phyloP scores from a whole-genome alignment of 2,888 invertebrate genomes.

The Gymnocheta viridis region DNA sequence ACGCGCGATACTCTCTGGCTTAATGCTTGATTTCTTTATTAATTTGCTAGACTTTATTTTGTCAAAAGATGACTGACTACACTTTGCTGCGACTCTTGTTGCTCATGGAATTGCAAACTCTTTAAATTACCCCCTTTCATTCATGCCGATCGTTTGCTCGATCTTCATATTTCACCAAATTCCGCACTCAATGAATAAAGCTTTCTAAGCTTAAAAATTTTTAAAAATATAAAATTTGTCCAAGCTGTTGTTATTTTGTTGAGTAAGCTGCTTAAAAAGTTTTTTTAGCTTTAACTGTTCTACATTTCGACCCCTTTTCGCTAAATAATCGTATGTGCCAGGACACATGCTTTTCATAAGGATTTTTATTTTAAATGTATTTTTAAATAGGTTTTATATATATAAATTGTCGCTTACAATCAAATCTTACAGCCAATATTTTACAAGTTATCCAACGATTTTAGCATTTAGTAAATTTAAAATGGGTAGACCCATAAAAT shows the following conservation, averaged over 20 bases:
- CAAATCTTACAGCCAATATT: too few species aligned
- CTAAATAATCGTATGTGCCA: too few species aligned
- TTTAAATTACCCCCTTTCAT: background rate
- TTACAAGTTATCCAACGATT: too few species aligned
- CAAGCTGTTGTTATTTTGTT: background rate
- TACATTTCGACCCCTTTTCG: too few species aligned
- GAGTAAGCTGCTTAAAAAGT: background rate
- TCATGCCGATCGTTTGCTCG: background rate
- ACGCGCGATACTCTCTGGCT: conserved; percentile 3
- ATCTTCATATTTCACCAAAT: background rate
- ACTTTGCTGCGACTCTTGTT: background rate
- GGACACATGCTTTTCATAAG: too few species aligned
- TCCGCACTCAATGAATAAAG: too few species aligned
- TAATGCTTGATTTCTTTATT: background rate
- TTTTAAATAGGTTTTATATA: too few species aligned
- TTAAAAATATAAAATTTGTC: background rate
- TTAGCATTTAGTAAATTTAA: too few species aligned
- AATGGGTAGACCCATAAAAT: too few species aligned
- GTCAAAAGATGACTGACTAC: background rate
- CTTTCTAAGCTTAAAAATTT: background rate
- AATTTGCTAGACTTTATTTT: conserved; percentile 4
- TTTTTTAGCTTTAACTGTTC: background rate
- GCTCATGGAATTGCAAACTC: background rate
- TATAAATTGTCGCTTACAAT: too few species aligned
- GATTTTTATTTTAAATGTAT: too few species aligned